These are phyloP conservation scores for Zoanthus sansibaricus DNA, from an alignment of 92 coral and sea anemone genomes.

Conservation along the genomic window DNA sequence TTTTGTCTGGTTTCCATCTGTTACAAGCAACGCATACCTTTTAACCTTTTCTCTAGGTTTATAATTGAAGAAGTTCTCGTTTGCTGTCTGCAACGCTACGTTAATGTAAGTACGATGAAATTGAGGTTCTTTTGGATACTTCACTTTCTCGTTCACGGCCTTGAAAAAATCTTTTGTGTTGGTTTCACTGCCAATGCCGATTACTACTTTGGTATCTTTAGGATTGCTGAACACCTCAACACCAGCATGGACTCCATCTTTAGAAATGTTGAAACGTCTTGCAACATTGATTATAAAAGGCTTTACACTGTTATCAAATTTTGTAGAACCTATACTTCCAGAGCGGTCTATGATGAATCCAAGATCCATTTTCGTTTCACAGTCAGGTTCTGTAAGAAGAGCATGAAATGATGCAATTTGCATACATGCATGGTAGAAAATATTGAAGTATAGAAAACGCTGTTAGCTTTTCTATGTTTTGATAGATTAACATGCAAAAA, in stretches of 20 bases:
- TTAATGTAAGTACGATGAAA: not conserved
- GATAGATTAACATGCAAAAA: too few relatives aligned
- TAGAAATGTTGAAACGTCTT: not conserved
- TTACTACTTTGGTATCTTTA: not conserved
- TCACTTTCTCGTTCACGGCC: not conserved
- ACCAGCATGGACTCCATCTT: slow-evolving; percentile 1
- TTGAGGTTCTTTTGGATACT: not conserved
- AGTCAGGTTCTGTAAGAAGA: not conserved
- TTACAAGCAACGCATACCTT: not conserved
- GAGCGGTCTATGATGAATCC: slow-evolving; percentile 4
- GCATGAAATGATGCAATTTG: too few relatives aligned
- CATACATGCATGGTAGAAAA: too few relatives aligned
- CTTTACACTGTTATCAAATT: not conserved
- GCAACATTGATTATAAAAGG: not conserved
- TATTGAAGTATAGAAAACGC: too few relatives aligned
- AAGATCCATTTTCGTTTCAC: not conserved
- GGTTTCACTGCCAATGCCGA: not conserved
- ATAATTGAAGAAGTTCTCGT: not conserved
- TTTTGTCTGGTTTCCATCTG: not conserved
- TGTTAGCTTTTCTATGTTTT: too few relatives aligned
- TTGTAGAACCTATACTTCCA: not conserved
- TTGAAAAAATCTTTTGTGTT: not conserved
- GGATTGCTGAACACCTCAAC: not conserved
- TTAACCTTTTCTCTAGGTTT: not conserved
- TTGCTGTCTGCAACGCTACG: not conserved